phyloP scores from a whole-genome alignment of 2,888 invertebrate species.

The Pherbina coryleti region DNA sequence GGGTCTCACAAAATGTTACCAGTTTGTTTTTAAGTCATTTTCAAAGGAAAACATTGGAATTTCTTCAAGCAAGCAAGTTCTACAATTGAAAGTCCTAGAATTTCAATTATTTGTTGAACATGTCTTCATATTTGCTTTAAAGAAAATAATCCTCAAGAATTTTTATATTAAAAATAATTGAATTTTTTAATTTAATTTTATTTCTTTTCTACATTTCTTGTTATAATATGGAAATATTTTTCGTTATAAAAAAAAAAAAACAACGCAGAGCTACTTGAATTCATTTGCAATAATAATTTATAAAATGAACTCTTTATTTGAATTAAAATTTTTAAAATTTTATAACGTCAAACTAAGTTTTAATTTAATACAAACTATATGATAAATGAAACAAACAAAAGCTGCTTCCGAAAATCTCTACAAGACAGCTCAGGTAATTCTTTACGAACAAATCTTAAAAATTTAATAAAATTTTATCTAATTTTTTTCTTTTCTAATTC shows the following conservation, averaged over 20 bases:
- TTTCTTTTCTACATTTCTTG: neutral
- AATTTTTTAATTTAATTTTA: constrained; percentile 17
- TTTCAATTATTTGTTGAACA: constrained; percentile 9
- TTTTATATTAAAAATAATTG: constrained; percentile 41
- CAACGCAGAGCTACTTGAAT: constrained; percentile 9
- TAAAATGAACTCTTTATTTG: neutral
- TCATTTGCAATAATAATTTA: constrained; percentile 20
- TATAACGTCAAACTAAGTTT: neutral
- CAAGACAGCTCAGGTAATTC: neutral
- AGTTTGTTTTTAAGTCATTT: constrained; percentile 31
- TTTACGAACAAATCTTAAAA: neutral
- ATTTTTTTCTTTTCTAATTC: neutral
- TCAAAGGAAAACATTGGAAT: neutral
- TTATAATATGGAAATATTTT: constrained; percentile 5
- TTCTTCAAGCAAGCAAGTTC: constrained; percentile 3
- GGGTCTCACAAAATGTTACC: constrained; percentile 29
- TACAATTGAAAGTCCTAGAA: constrained; percentile 21
- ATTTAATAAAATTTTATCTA: neutral
- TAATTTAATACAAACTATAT: neutral
- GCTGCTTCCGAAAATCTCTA: neutral
- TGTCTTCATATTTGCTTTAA: neutral
- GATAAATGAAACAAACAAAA: neutral
- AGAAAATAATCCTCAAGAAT: constrained; percentile 28
- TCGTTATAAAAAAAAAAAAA: constrained; percentile 7
- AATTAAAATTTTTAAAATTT: constrained; percentile 1